Percentiles rank a stretch among this genome's conserved stretches.
phyloP scores from a whole-genome alignment of 2,888 invertebrate species.

The Acleris literana region DNA sequence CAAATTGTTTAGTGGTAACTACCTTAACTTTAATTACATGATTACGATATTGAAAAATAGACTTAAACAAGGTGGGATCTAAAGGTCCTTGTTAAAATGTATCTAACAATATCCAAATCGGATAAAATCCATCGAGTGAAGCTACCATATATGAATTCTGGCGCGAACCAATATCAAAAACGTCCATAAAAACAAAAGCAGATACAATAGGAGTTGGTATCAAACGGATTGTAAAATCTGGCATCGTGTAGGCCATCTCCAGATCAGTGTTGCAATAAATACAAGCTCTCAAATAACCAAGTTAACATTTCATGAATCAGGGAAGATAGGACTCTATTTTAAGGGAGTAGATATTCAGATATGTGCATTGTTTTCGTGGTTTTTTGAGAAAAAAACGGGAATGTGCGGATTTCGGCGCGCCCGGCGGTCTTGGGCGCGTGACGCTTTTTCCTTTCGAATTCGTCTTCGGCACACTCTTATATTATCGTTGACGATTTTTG shows the following conservation, averaged over 20 bases:
- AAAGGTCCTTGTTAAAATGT: no score
- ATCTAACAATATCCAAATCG: no score
- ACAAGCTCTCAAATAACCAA: constrained; percentile 49
- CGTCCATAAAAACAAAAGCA: constrained; percentile 57
- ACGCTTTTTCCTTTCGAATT: constrained; percentile 65
- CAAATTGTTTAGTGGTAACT: no score
- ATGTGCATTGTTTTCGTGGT: no score
- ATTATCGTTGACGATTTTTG: constrained; percentile 41
- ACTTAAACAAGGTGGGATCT: no score
- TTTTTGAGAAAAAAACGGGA: constrained; percentile 68
- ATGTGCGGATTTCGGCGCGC: constrained; percentile 61
- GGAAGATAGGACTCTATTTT: no score
- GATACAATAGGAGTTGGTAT: constrained; percentile 72
- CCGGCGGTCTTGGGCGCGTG: constrained; percentile 67
- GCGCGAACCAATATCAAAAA: constrained; percentile 63
- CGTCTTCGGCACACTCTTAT: constrained; percentile 54
- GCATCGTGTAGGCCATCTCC: constrained; percentile 58
- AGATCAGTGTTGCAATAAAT: constrained; percentile 76
- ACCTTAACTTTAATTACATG: no score
- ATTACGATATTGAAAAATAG: no score
- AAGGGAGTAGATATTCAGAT: no score
- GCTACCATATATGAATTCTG: constrained; percentile 64
- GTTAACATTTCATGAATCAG: no score
- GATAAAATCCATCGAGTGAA: constrained; percentile 45
- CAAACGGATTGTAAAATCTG: constrained; percentile 72